These are phyloP conservation scores for Drosophila anceps DNA, from an alignment of 2,888 invertebrate species.

Conservation along the genomic window DNA sequence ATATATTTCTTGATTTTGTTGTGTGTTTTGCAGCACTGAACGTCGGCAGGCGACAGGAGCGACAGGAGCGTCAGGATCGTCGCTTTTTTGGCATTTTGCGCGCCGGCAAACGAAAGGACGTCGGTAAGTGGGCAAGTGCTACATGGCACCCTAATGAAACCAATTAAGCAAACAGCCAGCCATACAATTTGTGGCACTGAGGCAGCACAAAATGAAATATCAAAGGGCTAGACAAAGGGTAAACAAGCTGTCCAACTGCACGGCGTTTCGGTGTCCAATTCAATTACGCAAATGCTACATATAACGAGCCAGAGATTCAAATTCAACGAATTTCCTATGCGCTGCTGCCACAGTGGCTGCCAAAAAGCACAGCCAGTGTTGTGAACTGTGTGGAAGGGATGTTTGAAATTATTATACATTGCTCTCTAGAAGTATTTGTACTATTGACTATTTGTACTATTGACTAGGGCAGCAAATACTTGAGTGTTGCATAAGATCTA, in stretches of 20 bases:
- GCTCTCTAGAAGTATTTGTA: too few relatives aligned
- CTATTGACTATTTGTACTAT: not conserved
- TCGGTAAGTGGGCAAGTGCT: slow-evolving; percentile 48
- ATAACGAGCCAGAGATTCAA: slow-evolving; percentile 1
- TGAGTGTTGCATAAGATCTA: not conserved
- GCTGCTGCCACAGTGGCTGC: not conserved
- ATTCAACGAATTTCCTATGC: slow-evolving; percentile 27
- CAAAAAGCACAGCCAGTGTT: not conserved
- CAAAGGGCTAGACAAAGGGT: slow-evolving; percentile 76
- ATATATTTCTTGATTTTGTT: slow-evolving; percentile 18
- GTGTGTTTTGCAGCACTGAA: slow-evolving; percentile 20
- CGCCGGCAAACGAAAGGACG: slow-evolving; percentile 60
- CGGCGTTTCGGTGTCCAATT: slow-evolving; percentile 32
- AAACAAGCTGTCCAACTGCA: slow-evolving; percentile 52
- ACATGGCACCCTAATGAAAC: slow-evolving; percentile 63
- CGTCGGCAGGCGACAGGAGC: slow-evolving; percentile 33
- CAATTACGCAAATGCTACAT: slow-evolving; percentile 63
- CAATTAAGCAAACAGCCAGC: slow-evolving; percentile 69
- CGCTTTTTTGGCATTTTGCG: slow-evolving; percentile 74
- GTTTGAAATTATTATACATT: too few relatives aligned
- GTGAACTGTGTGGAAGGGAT: not conserved
- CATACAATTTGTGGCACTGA: slow-evolving; percentile 53
- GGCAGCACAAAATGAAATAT: slow-evolving; percentile 61
- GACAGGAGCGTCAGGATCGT: slow-evolving; percentile 39
- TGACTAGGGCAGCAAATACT: not conserved